Evolutionary conservation across 2,888 invertebrate genomes (phyloP).

Genomic region (Oligia latruncula): DNA sequence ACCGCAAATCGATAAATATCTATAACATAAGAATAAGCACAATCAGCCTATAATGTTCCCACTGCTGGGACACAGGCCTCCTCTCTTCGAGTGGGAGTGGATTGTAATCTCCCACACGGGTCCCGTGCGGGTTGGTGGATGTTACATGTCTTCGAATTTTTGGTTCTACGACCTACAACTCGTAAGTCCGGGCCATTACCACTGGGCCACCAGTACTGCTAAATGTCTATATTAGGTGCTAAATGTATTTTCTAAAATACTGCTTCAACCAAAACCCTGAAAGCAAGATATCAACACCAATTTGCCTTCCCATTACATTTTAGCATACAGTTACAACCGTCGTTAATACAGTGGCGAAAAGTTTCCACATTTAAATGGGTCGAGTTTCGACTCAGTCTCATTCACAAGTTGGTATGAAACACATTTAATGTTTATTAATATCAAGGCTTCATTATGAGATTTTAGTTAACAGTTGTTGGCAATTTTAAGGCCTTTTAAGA

Average conservation of each 20-base stretch:
- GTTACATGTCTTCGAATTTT: background rate
- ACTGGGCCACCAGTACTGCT: background rate
- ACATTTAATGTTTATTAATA: conserved; percentile 60
- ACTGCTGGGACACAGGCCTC: background rate
- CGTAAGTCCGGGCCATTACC: background rate
- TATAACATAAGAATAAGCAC: background rate
- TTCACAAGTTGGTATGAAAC: conserved; percentile 58
- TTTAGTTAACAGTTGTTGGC: conserved; percentile 11
- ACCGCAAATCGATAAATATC: background rate
- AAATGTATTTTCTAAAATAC: background rate
- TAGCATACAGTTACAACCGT: conserved; percentile 31
- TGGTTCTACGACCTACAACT: background rate
- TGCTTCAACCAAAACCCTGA: conserved; percentile 13
- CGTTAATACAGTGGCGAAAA: conserved; percentile 47
- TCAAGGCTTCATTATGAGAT: conserved; percentile 41
- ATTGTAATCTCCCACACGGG: too few species aligned
- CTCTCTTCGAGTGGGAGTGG: background rate
- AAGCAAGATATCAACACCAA: conserved; percentile 38
- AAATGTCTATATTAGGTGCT: background rate
- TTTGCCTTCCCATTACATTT: conserved; percentile 46
- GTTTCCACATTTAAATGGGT: conserved; percentile 55
- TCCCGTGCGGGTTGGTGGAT: background rate
- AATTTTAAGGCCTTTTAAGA: background rate
- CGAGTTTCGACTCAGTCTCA: conserved; percentile 42
- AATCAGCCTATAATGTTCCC: background rate